phyloP scores from a whole-genome alignment of 2,888 invertebrate genomes.

The Athripsodes cinereus region DNA sequence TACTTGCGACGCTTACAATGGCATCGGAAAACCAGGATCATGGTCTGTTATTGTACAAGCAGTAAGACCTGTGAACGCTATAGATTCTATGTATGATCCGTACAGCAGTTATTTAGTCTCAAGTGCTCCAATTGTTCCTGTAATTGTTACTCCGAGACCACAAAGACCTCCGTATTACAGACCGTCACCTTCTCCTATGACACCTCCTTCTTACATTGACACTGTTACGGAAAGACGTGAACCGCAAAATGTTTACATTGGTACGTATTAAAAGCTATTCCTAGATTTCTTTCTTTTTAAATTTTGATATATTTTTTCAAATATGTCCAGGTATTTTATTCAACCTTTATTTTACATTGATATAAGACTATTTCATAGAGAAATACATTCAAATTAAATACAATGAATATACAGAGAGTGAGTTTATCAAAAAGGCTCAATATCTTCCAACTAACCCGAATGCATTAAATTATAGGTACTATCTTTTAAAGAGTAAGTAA shows the following conservation, averaged over 20 bases:
- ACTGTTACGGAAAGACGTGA: slow-evolving; percentile 23
- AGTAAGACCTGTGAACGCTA: slow-evolving; percentile 59
- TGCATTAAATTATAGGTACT: too few species aligned
- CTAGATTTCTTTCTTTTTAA: neutral
- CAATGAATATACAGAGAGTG: too few species aligned
- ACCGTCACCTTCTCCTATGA: slow-evolving; percentile 28
- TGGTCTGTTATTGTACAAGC: slow-evolving; percentile 71
- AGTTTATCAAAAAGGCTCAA: too few species aligned
- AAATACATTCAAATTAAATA: too few species aligned
- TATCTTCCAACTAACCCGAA: too few species aligned
- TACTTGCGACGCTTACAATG: slow-evolving; percentile 86
- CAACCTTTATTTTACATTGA: too few species aligned
- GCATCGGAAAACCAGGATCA: slow-evolving; percentile 66
- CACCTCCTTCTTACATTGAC: slow-evolving; percentile 17
- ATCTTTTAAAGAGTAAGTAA: too few species aligned
- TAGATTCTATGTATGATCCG: slow-evolving; percentile 49
- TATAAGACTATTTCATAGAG: too few species aligned
- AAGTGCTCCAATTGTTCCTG: slow-evolving; percentile 42
- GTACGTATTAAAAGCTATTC: slow-evolving; percentile 10
- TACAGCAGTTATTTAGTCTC: slow-evolving; percentile 55
- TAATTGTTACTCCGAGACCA: slow-evolving; percentile 35
- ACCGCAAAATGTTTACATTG: slow-evolving; percentile 17
- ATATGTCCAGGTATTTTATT: too few species aligned
- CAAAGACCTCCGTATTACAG: slow-evolving; percentile 6
- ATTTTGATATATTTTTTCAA: too few species aligned